Evolutionary conservation across 2,797 vertebrate genomes (phyloP), one percentile per base, ranked within the genome.

Genomic region (Pseudomugil tenellus): DNA sequence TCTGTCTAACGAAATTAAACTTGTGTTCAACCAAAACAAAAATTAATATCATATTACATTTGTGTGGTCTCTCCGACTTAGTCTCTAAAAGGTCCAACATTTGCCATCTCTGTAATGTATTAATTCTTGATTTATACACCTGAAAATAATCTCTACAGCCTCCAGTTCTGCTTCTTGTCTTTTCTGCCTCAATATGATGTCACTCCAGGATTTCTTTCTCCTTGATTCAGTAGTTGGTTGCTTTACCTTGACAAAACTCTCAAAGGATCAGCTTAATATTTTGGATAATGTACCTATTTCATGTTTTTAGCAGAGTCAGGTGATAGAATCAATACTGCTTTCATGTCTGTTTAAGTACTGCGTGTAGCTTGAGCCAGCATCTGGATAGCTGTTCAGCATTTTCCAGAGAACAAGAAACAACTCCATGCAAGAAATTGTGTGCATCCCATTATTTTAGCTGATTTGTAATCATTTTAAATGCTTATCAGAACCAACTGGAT

Each of bases 381-480:
- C 34, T 26, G 17, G 28, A 43, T 6, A 1, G 67, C 28, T 6
- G 16, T 53, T 60, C 34, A 53, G 2, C 62, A 13, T 32, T 53
- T 65, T 65, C 25, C 49, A 52, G 19, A 21, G 19, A 19, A 46
- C 21, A 19, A 48, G 10, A 51, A 48, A n/a, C 25, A 66, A 23
- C 5, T 58, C 39, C 66, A 16, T 2, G 11, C 12, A 48, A 39
- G 26, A 59, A 58, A 60, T n/a, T n/a, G 34, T 10, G 6, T n/a
- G n/a, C 66, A 53, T 63, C n/a, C n/a, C 6, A 14, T 35, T 72
- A 55, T 57, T 58, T 8, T 23, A 26, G 3, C 26, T 61, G 61
- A 60, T 58, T 58, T 72, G 43, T 48, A 37, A 59, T 62, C n/a
- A 28, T 72, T 67, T 66, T 25, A 26, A 69, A 31, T 49, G n/a